Conservation (phyloP, 1,140 invertebrate species). For the Odontomachus brunneus region DNA sequence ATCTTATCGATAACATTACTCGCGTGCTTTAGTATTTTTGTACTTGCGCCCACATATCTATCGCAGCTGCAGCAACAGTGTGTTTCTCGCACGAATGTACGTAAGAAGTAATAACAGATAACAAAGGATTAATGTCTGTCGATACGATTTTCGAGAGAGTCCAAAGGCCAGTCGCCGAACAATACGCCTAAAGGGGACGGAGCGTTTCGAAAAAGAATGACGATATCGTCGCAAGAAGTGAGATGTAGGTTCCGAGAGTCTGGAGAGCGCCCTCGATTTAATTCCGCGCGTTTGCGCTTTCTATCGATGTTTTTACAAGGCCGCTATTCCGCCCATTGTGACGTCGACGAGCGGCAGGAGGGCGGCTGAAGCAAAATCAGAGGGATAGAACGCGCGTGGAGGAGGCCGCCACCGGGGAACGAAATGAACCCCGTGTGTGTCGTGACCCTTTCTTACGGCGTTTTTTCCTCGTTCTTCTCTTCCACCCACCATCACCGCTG, state of each 20-base stretch:
- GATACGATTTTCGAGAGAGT: conserved; percentile 22
- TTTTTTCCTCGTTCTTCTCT: conserved; percentile 1
- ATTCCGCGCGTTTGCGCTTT: conserved; percentile 45
- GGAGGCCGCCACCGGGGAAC: background rate
- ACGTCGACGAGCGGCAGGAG: background rate
- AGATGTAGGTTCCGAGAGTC: conserved; percentile 10
- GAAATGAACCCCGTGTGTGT: conserved; percentile 55
- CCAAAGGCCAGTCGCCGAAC: background rate
- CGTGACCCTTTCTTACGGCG: conserved; percentile 49
- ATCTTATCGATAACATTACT: no score
- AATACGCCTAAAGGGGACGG: conserved; percentile 12
- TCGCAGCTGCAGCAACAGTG: no score
- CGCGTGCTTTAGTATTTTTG: no score
- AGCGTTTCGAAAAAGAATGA: conserved; percentile 11
- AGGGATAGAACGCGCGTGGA: background rate
- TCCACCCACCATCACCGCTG: background rate
- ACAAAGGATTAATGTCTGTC: background rate
- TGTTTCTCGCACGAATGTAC: no score
- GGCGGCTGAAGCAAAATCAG: background rate
- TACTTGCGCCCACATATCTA: no score
- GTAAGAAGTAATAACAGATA: background rate
- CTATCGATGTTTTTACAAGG: conserved; percentile 42
- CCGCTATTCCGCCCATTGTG: conserved; percentile 36
- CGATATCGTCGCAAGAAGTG: conserved; percentile 18
- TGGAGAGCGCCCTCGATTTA: conserved; percentile 48